A percentile compares a stretch with the other conserved stretches of the same genome.
Conservation (phyloP, 1,140 invertebrate species). For the Lerema accius region DNA sequence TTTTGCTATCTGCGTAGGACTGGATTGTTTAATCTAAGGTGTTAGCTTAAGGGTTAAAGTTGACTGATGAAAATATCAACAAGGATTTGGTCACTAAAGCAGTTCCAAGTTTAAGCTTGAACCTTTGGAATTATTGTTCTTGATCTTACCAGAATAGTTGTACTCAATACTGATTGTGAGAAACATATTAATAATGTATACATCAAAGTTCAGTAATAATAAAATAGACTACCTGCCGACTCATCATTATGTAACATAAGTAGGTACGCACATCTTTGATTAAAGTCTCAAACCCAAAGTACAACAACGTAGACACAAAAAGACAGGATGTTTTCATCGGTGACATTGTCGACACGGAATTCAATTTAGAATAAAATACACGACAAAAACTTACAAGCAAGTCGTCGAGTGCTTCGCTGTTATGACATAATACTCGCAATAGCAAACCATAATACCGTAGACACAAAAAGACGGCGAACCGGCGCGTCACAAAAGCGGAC, state of each 20-base stretch:
- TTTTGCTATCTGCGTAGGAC: slow-evolving; percentile 71
- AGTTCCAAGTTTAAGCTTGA: slow-evolving; percentile 7
- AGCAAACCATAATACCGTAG: slow-evolving; percentile 62
- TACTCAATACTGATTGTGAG: no score
- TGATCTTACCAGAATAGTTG: background rate
- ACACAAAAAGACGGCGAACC: slow-evolving; percentile 73
- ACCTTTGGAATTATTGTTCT: slow-evolving; percentile 1
- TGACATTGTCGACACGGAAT: slow-evolving; percentile 76
- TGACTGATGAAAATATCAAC: slow-evolving; percentile 33
- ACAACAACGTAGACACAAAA: slow-evolving; percentile 63
- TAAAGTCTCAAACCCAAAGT: slow-evolving; percentile 47
- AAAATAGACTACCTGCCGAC: slow-evolving; percentile 32
- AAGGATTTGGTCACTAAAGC: slow-evolving; percentile 34
- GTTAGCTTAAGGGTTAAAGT: slow-evolving; percentile 44
- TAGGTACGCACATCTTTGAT: slow-evolving; percentile 36
- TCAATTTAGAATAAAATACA: slow-evolving; percentile 74
- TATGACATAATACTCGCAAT: slow-evolving; percentile 82
- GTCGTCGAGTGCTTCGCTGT: slow-evolving; percentile 71
- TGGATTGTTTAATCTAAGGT: slow-evolving; percentile 77
- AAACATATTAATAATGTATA: no score
- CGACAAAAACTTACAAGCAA: slow-evolving; percentile 63
- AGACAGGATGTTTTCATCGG: slow-evolving; percentile 71
- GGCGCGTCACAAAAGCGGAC: slow-evolving; percentile 62
- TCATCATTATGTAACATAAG: slow-evolving; percentile 33
- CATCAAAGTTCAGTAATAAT: no score